Base-by-base conservation (phyloP, 2,113 vertebrate species). In the Daboia siamensis region DNA sequence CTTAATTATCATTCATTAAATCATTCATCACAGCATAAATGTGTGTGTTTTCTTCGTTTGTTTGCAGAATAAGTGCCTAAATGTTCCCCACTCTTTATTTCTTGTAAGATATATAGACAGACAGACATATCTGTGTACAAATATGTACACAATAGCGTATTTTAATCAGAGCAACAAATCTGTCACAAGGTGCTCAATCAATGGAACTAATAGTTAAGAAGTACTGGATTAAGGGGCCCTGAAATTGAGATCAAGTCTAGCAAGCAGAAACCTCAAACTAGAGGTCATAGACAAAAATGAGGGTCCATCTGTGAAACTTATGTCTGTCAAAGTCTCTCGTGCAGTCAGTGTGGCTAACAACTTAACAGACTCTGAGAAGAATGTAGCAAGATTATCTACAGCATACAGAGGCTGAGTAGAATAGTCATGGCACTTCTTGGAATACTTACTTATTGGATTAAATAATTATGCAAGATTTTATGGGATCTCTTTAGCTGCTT, bases 1-100 rank as follows among this genome's bases (percentile, higher is more conserved):
- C 92, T 94, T 95, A 94, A 80, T 74, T 17, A 74, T 94, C 94
- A 90, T 61, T 44, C 90, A 88, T 91, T 91, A 26, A 94, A 96
- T 94, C 90, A 95, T 93, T 96, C 96, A 94, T 93, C 91, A 24
- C 95, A 88, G 94, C 91, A 93, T 84, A 86, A 87, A 69, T n/a
- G 6, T 26, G 20, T 33, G 84, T 44, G 92, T 93, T 55, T 52
- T 93, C 96, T 86, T 94, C 93, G 94, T 91, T 92, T 91, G 96
- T 84, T 94, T 88, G 5, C 26, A 46, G 64, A 69, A n/a, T 69
- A 69, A 69, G 5, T 69, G 93, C 33, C 17, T 21, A 44, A 20
- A 21, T 80, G 74, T 44, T 33, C 7, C 20, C 1, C 33, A n/a
- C 69, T 6, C 33, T 39, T 80, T 39, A 39, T 80, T 80, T 39